Percentiles rank a stretch among this genome's conserved stretches.
These are phyloP conservation scores for Steatocranus sp. DNA, from an alignment of 2,797 vertebrate genomes.

Conservation along the genomic window DNA sequence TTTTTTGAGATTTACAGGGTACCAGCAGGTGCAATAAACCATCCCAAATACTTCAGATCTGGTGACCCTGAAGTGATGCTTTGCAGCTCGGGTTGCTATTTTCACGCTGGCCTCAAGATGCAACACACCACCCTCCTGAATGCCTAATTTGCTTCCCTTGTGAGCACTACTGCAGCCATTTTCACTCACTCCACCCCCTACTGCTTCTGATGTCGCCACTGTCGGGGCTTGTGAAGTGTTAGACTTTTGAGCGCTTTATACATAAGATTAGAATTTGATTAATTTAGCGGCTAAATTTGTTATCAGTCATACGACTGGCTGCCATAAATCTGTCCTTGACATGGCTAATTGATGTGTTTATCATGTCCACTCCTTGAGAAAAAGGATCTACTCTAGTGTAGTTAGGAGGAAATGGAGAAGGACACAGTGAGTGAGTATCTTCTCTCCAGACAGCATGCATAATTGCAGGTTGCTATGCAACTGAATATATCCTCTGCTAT, in stretches of 20 bases:
- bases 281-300: neutral
- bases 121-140: neutral
- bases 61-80: slow-evolving; percentile 1
- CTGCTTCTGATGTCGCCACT: slow-evolving; percentile 5
- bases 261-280: neutral
- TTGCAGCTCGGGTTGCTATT: slow-evolving; percentile 4
- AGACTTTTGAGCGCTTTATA: neutral
- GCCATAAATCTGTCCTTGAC: slow-evolving; percentile 5
- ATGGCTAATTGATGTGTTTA: slow-evolving; percentile 41
- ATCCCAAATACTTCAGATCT: neutral
- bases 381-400: slow-evolving; percentile 1
- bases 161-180: slow-evolving; percentile 13
- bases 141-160: slow-evolving; percentile 21
- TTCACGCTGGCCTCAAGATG: neutral
- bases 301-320: neutral
- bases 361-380: slow-evolving; percentile 24
- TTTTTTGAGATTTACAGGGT: slow-evolving; percentile 3
- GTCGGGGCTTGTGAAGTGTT: slow-evolving; percentile 6
- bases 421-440: slow-evolving; percentile 37
- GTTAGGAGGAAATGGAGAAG: slow-evolving; percentile 28
- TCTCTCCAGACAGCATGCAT: slow-evolving; percentile 55
- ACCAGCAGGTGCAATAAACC: slow-evolving; percentile 7
- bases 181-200: neutral
- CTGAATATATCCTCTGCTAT: slow-evolving; percentile 59
- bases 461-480: slow-evolving; percentile 77